phyloP scores from a whole-genome alignment of 1,140 invertebrate genomes.

The Hyphantria cunea region DNA sequence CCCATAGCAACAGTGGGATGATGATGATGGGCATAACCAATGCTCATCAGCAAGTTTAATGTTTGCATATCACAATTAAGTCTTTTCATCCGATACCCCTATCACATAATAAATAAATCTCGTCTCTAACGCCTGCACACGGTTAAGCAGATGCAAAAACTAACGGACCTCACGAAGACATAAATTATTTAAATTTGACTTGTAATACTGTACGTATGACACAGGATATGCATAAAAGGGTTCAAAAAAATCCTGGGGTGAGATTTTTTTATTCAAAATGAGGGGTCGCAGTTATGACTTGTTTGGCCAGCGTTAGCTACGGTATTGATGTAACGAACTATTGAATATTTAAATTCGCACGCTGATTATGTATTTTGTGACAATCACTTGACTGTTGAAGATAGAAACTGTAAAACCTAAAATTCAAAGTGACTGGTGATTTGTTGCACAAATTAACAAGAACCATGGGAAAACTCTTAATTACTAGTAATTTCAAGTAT shows the following conservation, averaged over 20 bases:
- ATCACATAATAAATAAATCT: slow-evolving; percentile 33
- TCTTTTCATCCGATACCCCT: slow-evolving; percentile 11
- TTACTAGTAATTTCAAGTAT: too few relatives aligned
- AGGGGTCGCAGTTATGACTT: slow-evolving; percentile 52
- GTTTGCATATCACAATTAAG: slow-evolving; percentile 5
- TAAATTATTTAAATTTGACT: slow-evolving; percentile 81
- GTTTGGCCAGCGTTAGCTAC: slow-evolving; percentile 60
- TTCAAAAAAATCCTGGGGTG: slow-evolving; percentile 70
- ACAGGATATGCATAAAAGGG: slow-evolving; percentile 78
- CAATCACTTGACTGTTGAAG: slow-evolving; percentile 7
- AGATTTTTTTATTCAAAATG: slow-evolving; percentile 56
- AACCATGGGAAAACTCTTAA: too few relatives aligned
- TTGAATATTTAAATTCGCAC: slow-evolving; percentile 71
- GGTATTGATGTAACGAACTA: slow-evolving; percentile 48
- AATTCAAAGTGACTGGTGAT: not conserved
- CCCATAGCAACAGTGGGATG: too few relatives aligned
- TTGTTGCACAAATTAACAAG: too few relatives aligned
- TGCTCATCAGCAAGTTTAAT: not conserved
- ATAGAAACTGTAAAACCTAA: not conserved
- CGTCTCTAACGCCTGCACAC: slow-evolving; percentile 23
- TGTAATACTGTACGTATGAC: slow-evolving; percentile 70
- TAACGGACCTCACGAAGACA: slow-evolving; percentile 48
- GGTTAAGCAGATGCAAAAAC: slow-evolving; percentile 63
- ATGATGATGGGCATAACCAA: too few relatives aligned
- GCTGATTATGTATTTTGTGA: slow-evolving; percentile 44